Base-by-base conservation (phyloP, 2,113 vertebrate species). In the Holacanthus passer region DNA sequence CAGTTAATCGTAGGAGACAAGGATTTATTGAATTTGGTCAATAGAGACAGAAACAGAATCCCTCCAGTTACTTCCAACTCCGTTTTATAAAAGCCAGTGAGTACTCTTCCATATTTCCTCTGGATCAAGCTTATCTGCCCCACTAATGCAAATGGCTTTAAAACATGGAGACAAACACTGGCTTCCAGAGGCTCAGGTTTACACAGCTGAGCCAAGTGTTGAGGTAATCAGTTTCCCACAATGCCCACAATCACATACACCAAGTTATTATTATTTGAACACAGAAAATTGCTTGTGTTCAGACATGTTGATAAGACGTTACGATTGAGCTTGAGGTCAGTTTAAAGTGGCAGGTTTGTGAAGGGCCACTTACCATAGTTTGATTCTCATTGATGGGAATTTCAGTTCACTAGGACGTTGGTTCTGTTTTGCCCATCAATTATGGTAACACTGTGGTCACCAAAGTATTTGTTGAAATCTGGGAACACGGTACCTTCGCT, bases 191-290 rank as follows among this genome's bases (percentile, higher is more conserved):
- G 69, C 41, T 80, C 52, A 48, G 67, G 55, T 77, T 85, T n/a
- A 79, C 43, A 72, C 19, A 50, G 41, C 12, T 7, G 45, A 60
- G 87, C 90, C 79, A 77, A 79, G 29, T 17, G 6, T 72, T 82
- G 73, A 84, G 63, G 58, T 91, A 82, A 92, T 91, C 9, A 3
- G 35, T 88, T 91, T 87, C 81, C 82, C 93, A 91, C 83, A 31
- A 59, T 69, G 41, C 62, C 75, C 66, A 77, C 68, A 71, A 68
- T 56, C 81, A 77, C 55, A 76, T 22, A 48, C 0, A 17, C 66
- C 16, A n/a, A 32, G 55, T 85, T 71, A 69, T 56, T 73, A 48
- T 75, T 83, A 78, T 88, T 77, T 56, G 31, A 67, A 73, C 77
- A 69, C 48, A 86, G 67, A 48, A 22, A 53, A 35, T 80, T 70